phyloP scores from a whole-genome alignment of 2,113 vertebrate species.

The Chlorodrepanis virens region DNA sequence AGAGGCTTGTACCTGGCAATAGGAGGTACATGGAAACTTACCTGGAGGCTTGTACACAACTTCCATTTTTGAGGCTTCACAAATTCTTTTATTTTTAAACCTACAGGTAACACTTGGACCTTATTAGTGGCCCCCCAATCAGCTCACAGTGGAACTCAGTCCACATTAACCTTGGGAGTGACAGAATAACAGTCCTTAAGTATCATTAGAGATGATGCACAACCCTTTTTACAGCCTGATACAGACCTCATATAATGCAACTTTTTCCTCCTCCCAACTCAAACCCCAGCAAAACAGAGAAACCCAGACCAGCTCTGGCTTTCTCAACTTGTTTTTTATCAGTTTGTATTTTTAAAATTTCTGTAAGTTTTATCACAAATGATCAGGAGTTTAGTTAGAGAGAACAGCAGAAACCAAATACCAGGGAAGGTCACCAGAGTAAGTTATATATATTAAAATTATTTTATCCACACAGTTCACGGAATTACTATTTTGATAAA shows the following conservation, averaged over 20 bases:
- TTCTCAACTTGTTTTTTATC: background rate
- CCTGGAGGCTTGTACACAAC: background rate
- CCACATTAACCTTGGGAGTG: background rate
- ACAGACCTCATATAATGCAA: background rate
- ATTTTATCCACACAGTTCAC: background rate
- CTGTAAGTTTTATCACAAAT: background rate
- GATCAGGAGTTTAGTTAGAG: background rate
- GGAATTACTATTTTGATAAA: background rate
- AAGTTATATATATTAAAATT: background rate
- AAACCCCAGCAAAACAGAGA: background rate
- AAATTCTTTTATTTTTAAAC: background rate
- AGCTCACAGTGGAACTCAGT: no score
- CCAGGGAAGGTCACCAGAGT: background rate
- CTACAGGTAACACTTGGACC: background rate
- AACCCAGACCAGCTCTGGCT: background rate
- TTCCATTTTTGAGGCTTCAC: background rate
- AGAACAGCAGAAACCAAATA: background rate
- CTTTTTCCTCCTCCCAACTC: background rate
- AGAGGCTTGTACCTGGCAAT: background rate
- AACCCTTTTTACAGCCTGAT: background rate
- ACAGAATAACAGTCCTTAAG: fast-evolving
- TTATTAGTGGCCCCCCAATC: fast-evolving
- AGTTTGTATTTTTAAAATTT: background rate
- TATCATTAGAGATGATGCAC: background rate
- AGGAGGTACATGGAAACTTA: background rate